Evolutionary conservation across 2,113 vertebrate genomes (phyloP), one percentile per base, ranked within the genome.

Genomic region (Prietella phreatophila): DNA sequence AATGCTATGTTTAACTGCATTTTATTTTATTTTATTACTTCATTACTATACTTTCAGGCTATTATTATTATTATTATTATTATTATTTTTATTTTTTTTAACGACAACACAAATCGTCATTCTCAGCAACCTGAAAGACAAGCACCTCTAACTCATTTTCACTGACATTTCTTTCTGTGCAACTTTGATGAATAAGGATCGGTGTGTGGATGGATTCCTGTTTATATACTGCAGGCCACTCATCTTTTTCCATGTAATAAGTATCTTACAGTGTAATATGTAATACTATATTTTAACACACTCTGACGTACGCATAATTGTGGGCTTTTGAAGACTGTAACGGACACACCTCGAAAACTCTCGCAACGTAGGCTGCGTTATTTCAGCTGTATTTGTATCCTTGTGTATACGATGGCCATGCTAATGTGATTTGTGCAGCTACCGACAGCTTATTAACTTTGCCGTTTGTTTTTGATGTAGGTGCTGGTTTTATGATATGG

Each of bases 371-470:
- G 50, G 50, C n/a, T 60, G n/a, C 0, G 11, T 33, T 4, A 58
- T 81, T 30, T 36, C 30, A 58, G 53, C 79, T 22, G 25, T 60
- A 14, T 36, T 22, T 25, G 9, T 36, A 47, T 47, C 42, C 6
- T 47, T 27, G 20, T 82, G 15, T 53, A 4, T 8, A 79, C 55
- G 76, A 55, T 27, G 30, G 53, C 17, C 79, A 36, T 81, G 47
- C 47, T 10, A 50, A 50, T 50, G 36, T 60, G 80, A 61, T 61
- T 61, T 55, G 15, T 80, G 76, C n/a, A 80, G 6, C 76, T 80
- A 55, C 76, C 55, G 76, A 55, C 50, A 19, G 76, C 76, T 80
- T 61, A 82, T 82, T 82, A 82, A 61, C 80, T 82, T 58, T 58
- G n/a, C 33, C 79, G 58, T 82, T 39, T 14, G 56, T 82, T 82